Evolutionary conservation across 1,140 invertebrate genomes (phyloP).

Genomic region (Pseudomyrmex pallidus): DNA sequence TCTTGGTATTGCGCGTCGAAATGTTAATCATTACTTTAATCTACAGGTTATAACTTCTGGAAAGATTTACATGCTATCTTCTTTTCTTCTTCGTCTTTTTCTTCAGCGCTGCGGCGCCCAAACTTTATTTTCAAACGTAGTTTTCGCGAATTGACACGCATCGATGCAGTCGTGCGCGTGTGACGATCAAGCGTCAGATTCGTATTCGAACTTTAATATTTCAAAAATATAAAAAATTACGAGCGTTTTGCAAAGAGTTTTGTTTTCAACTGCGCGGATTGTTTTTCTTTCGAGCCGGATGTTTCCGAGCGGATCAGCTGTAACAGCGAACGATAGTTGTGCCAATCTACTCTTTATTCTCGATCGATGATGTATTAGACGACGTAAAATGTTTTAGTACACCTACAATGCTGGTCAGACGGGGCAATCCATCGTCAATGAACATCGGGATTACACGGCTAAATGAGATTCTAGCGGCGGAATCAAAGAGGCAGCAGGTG

Average conservation of each 20-base stretch:
- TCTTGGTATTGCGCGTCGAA: not conserved
- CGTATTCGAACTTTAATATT: not conserved
- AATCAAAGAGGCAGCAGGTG: conserved; percentile 85
- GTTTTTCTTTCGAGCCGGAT: conserved; percentile 29
- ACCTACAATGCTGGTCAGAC: conserved; percentile 68
- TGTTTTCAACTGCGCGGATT: not conserved
- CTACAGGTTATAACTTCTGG: not conserved
- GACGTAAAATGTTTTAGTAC: conserved; percentile 71
- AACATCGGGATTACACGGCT: conserved; percentile 82
- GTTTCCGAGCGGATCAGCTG: conserved; percentile 38
- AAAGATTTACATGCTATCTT: too few relatives aligned
- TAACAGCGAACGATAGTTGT: conserved; percentile 37
- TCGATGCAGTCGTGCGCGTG: not conserved
- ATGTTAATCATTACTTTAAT: not conserved
- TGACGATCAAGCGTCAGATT: not conserved
- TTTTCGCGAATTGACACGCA: not conserved
- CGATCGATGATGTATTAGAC: conserved; percentile 74
- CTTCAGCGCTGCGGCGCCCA: too few relatives aligned
- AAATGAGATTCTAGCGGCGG: conserved; percentile 83
- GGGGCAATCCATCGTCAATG: conserved; percentile 80
- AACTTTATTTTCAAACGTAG: too few relatives aligned
- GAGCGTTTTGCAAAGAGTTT: conserved; percentile 1
- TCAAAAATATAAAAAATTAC: not conserved
- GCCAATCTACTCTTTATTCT: conserved; percentile 61
- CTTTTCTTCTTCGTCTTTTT: too few relatives aligned